A percentile compares a stretch with the other conserved stretches of the same genome.
Conservation (phyloP, 2,797 vertebrate species). For the Heteromormyrus szaboi region DNA sequence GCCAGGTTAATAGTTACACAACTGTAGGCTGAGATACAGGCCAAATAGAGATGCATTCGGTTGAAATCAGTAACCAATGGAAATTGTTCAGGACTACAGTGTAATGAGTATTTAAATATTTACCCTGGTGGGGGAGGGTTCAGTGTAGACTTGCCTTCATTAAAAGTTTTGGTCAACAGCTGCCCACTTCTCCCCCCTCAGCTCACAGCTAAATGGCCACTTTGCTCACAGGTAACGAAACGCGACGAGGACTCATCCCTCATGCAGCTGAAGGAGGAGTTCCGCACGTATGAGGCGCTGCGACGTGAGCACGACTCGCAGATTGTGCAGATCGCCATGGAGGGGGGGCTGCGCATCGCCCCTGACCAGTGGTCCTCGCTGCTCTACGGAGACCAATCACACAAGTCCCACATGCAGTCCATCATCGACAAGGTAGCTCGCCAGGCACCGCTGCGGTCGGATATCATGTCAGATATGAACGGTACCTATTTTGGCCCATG, state of each 20-base stretch:
- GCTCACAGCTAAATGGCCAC: background rate
- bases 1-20: background rate
- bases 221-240: conserved; percentile 79
- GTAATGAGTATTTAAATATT: background rate
- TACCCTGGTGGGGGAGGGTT: background rate
- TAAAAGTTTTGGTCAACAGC: background rate
- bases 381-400: conserved; percentile 93
- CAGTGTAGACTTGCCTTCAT: background rate
- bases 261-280: conserved; percentile 98
- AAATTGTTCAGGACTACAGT: background rate
- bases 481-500: background rate
- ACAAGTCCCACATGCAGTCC: conserved; percentile 99
- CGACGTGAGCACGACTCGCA: conserved; percentile 96
- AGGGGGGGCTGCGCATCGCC: conserved; percentile 94
- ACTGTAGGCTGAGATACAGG: background rate
- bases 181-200: background rate
- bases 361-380: conserved; percentile 98
- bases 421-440: conserved; percentile 90
- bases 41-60: background rate
- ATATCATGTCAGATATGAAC: background rate
- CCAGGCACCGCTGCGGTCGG: background rate
- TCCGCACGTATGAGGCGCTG: conserved; percentile 92
- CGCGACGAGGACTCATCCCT: conserved; percentile 96
- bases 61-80: background rate
- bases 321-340: conserved; percentile 98